These are phyloP conservation scores for Magallana gigas DNA, from an alignment of 1,140 invertebrate genomes.

Conservation along the genomic window DNA sequence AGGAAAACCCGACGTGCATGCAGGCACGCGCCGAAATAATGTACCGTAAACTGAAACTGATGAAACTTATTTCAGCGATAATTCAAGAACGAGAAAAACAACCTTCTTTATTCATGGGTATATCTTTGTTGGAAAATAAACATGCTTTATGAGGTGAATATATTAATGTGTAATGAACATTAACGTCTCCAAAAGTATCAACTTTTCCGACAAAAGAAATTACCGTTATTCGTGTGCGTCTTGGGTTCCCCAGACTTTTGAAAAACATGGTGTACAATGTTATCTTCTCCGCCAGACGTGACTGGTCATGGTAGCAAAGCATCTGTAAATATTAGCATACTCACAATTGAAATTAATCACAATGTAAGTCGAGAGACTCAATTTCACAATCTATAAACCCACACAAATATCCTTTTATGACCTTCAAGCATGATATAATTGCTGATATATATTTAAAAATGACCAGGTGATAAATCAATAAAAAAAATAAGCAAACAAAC, in stretches of 20 bases:
- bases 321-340: no score
- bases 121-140: conserved; percentile 11
- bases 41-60: conserved; percentile 5
- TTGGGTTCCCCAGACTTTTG: not conserved
- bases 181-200: conserved; percentile 20
- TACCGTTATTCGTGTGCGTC: not conserved
- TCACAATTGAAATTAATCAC: no score
- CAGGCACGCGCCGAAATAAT: conserved; percentile 1
- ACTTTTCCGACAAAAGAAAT: not conserved
- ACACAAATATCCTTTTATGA: not conserved
- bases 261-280: no score
- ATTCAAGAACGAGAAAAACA: not conserved
- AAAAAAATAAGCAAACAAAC: no score
- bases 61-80: not conserved
- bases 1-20: not conserved
- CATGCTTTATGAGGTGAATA: conserved; percentile 31
- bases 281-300: not conserved
- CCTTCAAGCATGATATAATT: not conserved
- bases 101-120: not conserved
- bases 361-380: no score
- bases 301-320: not conserved
- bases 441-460: no score
- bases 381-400: not conserved
- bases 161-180: conserved; percentile 7
- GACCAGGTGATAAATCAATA: no score